phyloP scores from a whole-genome alignment of 2,797 vertebrate species.

The Podarcis lilfordi region DNA sequence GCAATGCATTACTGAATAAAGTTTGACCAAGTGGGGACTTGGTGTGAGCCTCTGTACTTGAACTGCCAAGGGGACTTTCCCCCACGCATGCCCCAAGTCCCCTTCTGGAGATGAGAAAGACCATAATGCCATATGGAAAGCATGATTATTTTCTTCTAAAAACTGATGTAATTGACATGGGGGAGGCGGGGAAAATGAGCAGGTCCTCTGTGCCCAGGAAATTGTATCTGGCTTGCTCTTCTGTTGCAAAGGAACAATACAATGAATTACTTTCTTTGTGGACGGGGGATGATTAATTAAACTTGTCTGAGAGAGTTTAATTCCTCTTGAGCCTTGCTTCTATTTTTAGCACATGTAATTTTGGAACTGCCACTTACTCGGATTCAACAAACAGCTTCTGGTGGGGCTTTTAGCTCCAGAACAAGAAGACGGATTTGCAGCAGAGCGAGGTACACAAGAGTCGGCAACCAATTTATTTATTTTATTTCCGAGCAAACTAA shows the following conservation, averaged over 20 bases:
- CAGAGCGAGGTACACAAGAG: not conserved
- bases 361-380: slow-evolving; percentile 20
- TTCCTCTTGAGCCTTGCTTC: slow-evolving; percentile 19
- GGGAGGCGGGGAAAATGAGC: not conserved
- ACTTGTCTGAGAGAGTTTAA: slow-evolving; percentile 30
- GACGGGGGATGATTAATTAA: slow-evolving; percentile 27
- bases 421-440: not conserved
- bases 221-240: not conserved
- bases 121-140: not conserved
- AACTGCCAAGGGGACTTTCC: no score
- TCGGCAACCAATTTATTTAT: not conserved
- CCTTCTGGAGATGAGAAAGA: not conserved
- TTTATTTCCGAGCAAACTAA: not conserved
- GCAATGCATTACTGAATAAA: no score
- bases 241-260: slow-evolving; percentile 4
- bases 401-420: not conserved
- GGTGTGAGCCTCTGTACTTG: no score
- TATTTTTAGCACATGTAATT: slow-evolving; percentile 35
- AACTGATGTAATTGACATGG: not conserved
- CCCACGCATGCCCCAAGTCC: not conserved
- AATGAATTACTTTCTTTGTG: slow-evolving; percentile 30
- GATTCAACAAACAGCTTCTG: slow-evolving; percentile 6
- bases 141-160: not conserved
- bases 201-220: not conserved
- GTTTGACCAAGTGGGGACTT: no score